These are phyloP conservation scores for Epistrophella euchroma DNA, from an alignment of 2,888 invertebrate species.

Conservation along the genomic window DNA sequence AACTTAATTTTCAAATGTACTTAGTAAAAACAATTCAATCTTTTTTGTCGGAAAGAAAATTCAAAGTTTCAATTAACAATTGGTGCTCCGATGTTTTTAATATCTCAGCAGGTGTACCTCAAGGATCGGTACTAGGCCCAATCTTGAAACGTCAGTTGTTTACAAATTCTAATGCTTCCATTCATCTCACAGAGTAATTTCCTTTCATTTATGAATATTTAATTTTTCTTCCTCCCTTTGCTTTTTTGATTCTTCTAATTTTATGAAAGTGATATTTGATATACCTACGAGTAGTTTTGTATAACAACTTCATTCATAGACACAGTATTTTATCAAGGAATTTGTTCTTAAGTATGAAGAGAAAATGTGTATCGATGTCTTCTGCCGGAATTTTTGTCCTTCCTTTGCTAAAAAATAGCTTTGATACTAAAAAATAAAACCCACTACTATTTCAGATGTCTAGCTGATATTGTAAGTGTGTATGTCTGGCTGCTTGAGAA, in stretches of 20 bases:
- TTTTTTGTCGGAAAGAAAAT: too few relatives aligned
- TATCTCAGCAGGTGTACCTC: too few relatives aligned
- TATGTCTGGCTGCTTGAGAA: too few relatives aligned
- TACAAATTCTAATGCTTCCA: constrained; percentile 35
- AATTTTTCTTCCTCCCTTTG: constrained; percentile 16
- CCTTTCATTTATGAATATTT: constrained; percentile 45
- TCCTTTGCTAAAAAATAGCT: background rate
- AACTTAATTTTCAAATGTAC: too few relatives aligned
- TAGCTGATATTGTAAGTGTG: too few relatives aligned
- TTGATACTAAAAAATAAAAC: too few relatives aligned
- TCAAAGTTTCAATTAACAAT: too few relatives aligned
- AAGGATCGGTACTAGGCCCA: too few relatives aligned
- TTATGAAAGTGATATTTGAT: background rate
- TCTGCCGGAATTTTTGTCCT: background rate
- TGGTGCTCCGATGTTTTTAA: too few relatives aligned
- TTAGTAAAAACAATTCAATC: too few relatives aligned
- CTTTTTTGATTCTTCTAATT: background rate
- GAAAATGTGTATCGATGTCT: background rate
- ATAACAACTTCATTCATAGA: background rate
- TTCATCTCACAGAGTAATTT: constrained; percentile 47
- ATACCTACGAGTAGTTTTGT: background rate
- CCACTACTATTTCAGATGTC: too few relatives aligned
- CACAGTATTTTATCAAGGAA: background rate
- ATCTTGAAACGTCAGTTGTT: constrained; percentile 12
- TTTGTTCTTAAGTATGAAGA: background rate